Evolutionary conservation across 1,140 invertebrate species (phyloP).

Genomic region (Drosophila kohkoa): DNA sequence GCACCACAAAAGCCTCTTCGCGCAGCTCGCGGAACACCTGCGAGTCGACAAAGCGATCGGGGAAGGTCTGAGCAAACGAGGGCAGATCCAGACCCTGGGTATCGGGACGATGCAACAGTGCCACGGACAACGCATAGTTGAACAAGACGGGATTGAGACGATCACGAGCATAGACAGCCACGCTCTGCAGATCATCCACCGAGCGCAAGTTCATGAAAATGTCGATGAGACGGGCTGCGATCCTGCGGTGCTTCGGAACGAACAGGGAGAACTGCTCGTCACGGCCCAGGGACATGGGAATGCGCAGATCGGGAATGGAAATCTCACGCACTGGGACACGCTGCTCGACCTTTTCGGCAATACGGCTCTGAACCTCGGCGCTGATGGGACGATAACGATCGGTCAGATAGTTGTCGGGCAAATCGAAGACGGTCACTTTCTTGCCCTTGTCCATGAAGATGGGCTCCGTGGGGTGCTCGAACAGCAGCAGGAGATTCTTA

Average conservation of each 20-base stretch:
- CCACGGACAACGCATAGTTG: slow-evolving; percentile 91
- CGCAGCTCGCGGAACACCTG: slow-evolving; percentile 88
- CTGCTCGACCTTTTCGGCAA: slow-evolving; percentile 86
- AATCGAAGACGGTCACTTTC: slow-evolving; percentile 86
- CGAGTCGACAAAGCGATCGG: slow-evolving; percentile 91
- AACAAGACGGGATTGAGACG: slow-evolving; percentile 92
- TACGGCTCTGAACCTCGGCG: slow-evolving; percentile 85
- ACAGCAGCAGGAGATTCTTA: slow-evolving; percentile 87
- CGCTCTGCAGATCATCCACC: slow-evolving; percentile 89
- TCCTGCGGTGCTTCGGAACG: slow-evolving; percentile 89
- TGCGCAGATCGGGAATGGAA: slow-evolving; percentile 88
- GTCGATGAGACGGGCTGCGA: slow-evolving; percentile 89
- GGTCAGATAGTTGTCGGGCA: slow-evolving; percentile 87
- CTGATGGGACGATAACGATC: slow-evolving; percentile 88
- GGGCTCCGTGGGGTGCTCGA: slow-evolving; percentile 91
- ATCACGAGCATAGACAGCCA: slow-evolving; percentile 90
- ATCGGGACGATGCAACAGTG: slow-evolving; percentile 90
- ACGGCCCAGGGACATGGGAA: slow-evolving; percentile 88
- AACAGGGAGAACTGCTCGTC: slow-evolving; percentile 91
- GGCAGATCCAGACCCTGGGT: slow-evolving; percentile 90
- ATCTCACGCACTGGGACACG: slow-evolving; percentile 88
- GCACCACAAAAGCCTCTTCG: slow-evolving; percentile 89
- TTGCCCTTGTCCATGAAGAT: slow-evolving; percentile 90
- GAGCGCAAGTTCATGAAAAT: slow-evolving; percentile 90
- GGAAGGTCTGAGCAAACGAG: slow-evolving; percentile 90